Base-by-base conservation (phyloP, 2,888 invertebrate species). In the Abrostola tripartita region DNA sequence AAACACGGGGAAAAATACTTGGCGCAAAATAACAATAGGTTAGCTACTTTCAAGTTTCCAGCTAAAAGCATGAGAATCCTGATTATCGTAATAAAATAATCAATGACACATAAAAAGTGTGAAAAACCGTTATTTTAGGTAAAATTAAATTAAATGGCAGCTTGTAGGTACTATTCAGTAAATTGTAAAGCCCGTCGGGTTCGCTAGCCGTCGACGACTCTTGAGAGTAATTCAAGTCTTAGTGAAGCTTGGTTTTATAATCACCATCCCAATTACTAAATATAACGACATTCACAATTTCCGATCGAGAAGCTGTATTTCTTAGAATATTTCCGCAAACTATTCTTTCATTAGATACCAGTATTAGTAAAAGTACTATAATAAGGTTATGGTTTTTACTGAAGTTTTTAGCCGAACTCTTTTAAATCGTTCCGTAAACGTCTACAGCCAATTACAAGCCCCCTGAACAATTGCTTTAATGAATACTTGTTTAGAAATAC, bases 191-290 rank as follows among this genome's bases (percentile, higher is more conserved):
- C 40, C n/a, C 55, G 52, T 55, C 61, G 37, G 60, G 54, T 41
- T 36, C 52, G 51, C 67, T 51, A 60, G 53, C 62, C 57, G 65
- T 63, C 52, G 59, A 56, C 53, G n/a, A 24, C 67, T 24, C 64
- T 70, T 37, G 52, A 44, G 60, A 63, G 61, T 58, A 63, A 63
- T 64, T 41, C 56, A 37, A 59, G 61, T 53, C 58, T 63, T 63
- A 65, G 65, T 44, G 49, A 40, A 52, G 37, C 37, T 53, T 49
- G 44, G 65, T 77, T 78, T 75, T 65, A 72, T 76, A 78, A 77
- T 76, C 68, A 75, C 65, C 66, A 71, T 65, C 78, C 76, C 79
- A 72, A 78, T 77, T 75, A 77, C 67, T 57, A 49, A 60, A 56
- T 65, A 59, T 71, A 78, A 78, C 65, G 65, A 75, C 54, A 47